These are phyloP conservation scores for Eurytoma adleriae DNA, from an alignment of 2,888 invertebrate species.

Conservation along the genomic window DNA sequence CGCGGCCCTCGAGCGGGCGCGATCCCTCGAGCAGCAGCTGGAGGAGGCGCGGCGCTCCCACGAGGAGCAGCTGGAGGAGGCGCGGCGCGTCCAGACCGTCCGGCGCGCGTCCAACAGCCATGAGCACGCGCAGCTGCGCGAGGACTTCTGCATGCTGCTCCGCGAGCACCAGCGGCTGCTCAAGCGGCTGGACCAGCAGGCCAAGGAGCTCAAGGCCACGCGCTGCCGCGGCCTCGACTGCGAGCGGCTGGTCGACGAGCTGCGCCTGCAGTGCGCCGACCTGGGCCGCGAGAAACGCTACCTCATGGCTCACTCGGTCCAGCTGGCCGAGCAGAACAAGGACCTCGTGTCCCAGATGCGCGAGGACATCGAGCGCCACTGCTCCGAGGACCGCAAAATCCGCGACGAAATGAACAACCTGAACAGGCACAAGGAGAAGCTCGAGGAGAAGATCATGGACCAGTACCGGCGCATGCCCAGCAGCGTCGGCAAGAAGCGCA, in stretches of 20 bases:
- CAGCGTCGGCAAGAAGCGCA: conserved; percentile 22
- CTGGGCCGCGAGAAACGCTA: conserved; percentile 79
- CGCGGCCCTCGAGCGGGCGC: background rate
- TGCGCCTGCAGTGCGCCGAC: background rate
- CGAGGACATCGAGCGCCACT: conserved; percentile 94
- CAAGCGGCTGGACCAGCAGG: background rate
- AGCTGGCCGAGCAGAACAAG: conserved; percentile 90
- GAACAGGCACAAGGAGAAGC: conserved; percentile 93
- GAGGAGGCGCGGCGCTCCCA: too few species aligned
- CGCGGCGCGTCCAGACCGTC: too few species aligned
- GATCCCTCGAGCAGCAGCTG: too few species aligned
- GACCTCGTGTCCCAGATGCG: conserved; percentile 80
- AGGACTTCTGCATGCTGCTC: conserved; percentile 39
- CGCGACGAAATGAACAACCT: conserved; percentile 92
- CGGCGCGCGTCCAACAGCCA: background rate
- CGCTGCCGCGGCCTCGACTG: background rate
- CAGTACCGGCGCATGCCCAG: conserved; percentile 88
- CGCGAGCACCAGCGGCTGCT: conserved; percentile 1
- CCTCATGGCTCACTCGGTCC: conserved; percentile 92
- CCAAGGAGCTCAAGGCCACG: background rate
- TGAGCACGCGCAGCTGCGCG: conserved; percentile 22
- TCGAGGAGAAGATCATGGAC: conserved; percentile 98
- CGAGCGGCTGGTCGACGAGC: too few species aligned
- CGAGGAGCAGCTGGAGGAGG: too few species aligned
- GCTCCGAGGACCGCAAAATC: conserved; percentile 92